Evolutionary conservation across 2,797 vertebrate genomes (phyloP).

Genomic region (Artibeus jamaicensis): DNA sequence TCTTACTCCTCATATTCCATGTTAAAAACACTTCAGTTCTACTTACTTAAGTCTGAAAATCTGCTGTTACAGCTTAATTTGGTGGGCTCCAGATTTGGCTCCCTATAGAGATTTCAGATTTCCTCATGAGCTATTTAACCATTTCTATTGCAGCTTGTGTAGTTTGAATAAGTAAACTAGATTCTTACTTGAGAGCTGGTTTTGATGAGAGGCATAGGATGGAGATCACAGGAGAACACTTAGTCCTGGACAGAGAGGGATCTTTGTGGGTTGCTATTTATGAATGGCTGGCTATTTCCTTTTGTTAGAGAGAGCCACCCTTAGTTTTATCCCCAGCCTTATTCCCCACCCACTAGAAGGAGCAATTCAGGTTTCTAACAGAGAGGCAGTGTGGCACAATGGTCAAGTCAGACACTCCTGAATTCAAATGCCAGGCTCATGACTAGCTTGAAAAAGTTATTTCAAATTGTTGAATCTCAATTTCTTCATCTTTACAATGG

Average conservation of each 20-base stretch:
- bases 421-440: not conserved
- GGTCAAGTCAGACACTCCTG: not conserved
- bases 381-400: not conserved
- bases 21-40: constrained; percentile 2
- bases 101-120: not conserved
- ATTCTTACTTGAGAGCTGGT: not conserved
- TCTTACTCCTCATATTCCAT: not conserved
- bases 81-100: not conserved
- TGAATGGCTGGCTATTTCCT: not conserved
- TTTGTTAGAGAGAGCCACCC: not conserved
- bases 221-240: not conserved
- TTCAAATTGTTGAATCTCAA: not conserved
- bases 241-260: not conserved
- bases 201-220: not conserved
- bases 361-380: not conserved
- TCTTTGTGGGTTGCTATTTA: not conserved
- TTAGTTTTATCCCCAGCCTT: not conserved
- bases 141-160: not conserved
- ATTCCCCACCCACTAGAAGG: not conserved
- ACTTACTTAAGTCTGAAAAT: not conserved
- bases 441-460: not conserved
- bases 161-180: not conserved
- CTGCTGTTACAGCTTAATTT: not conserved
- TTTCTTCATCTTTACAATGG: not conserved
- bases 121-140: not conserved